Evolutionary conservation across 37 sponge, comb jelly and placozoan species (phyloP).

Genomic region (Theonella swinhoei): DNA sequence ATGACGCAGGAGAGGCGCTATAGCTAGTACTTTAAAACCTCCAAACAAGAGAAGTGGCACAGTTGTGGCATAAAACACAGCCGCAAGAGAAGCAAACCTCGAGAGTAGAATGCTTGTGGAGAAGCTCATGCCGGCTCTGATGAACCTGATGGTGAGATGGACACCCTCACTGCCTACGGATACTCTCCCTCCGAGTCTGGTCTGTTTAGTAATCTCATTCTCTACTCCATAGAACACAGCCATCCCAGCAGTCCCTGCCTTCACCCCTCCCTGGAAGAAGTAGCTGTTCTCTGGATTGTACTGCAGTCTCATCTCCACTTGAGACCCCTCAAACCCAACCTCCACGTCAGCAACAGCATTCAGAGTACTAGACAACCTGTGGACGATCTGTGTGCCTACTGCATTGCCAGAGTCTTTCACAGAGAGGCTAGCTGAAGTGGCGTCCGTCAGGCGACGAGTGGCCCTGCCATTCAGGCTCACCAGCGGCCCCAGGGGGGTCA

Average conservation of each 20-base stretch:
- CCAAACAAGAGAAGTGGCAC: constrained; percentile 78
- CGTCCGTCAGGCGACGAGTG: constrained; percentile 36
- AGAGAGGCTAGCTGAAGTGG: constrained; percentile 26
- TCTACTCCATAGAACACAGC: constrained; percentile 62
- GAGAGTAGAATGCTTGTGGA: constrained; percentile 65
- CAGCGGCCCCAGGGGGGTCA: constrained; percentile 10
- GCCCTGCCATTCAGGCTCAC: constrained; percentile 21
- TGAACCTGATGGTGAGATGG: constrained; percentile 54
- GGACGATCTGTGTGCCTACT: constrained; percentile 3
- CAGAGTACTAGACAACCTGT: constrained; percentile 35
- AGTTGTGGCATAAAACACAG: constrained; percentile 77
- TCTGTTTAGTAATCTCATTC: constrained; percentile 52
- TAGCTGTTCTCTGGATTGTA: constrained; percentile 20
- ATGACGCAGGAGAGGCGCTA: constrained; percentile 66
- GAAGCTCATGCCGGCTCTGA: constrained; percentile 72
- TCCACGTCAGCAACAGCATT: neutral
- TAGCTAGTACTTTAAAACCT: constrained; percentile 55
- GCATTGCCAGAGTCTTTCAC: constrained; percentile 37
- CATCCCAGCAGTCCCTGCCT: constrained; percentile 44
- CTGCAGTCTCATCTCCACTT: constrained; percentile 4
- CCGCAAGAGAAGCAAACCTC: constrained; percentile 25
- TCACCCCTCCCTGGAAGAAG: constrained; percentile 36
- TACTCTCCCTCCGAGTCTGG: constrained; percentile 43
- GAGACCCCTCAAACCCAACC: constrained; percentile 30
- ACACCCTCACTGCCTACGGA: constrained; percentile 54